Evolutionary conservation across 2,888 invertebrate species (phyloP), one percentile per base, ranked within the genome.

Genomic region (Drosophila borborema): DNA sequence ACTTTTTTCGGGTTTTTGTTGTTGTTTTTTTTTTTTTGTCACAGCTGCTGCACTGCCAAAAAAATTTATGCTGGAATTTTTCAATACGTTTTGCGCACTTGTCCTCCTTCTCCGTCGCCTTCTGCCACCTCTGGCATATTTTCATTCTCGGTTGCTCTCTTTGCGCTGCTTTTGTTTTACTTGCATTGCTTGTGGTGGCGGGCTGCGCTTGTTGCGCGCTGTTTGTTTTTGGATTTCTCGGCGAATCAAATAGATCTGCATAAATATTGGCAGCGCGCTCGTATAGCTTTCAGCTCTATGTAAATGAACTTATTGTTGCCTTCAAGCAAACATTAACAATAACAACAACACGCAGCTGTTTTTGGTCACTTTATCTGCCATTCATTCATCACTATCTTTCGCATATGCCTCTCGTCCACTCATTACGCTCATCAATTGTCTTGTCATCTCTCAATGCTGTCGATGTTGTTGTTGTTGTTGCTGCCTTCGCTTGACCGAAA

Each of bases 391-490:
- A 74, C 70, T 68, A 64, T 51, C 65, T 62, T 36, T 31, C 28
- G 41, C 66, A 61, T 58, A 56, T 53, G 64, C 20, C 34, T 43
- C 63, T 28, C 40, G 53, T 48, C 62, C 59, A 62, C 64, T 67
- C 68, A 64, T 64, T 68, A 64, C 70, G 80, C 85, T 72, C 85
- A 86, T 86, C 83, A 86, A 86, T 86, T 84, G 84, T 81, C 86
- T 86, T 76, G 80, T 77, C 84, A 81, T 70, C 82, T 61, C 45
- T 75, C 69, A 72, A 82, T 79, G 76, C 68, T 74, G 61, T 70
- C 67, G 70, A 40, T 70, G 58, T 60, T 62, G 49, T 55, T 63
- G 45, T 36, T 46, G 58, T 53, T 68, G 38, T 48, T 72, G 51
- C 20, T 45, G 68, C 43, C 46, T 43, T n/a, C 18, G 70, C 80